Conservation (phyloP, 2,113 vertebrate genomes). For the Gobiocypris rarus region DNA sequence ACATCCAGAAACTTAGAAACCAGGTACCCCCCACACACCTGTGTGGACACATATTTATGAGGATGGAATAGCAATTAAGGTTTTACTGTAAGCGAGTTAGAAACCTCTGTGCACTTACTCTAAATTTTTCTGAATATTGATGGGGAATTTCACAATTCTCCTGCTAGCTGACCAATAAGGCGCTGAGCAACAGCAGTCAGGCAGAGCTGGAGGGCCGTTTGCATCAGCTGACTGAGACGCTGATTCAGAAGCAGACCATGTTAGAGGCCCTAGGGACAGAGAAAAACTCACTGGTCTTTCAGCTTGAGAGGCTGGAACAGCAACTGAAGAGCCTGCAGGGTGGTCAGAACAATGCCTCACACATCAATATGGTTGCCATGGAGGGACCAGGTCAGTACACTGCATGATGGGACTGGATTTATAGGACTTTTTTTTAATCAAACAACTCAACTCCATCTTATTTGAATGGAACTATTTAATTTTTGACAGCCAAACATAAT, state of each 20-base stretch:
- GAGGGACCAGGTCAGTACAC: conserved; percentile 77
- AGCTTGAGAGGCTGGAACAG: conserved; percentile 91
- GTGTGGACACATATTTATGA: neutral
- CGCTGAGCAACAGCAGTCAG: conserved; percentile 90
- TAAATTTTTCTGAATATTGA: neutral
- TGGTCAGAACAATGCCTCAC: conserved; percentile 72
- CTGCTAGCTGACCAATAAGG: conserved; percentile 91
- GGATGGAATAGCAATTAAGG: neutral
- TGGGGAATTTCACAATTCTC: neutral
- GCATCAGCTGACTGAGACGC: conserved; percentile 94
- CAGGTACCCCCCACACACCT: conserved; percentile 75
- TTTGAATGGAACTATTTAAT: neutral
- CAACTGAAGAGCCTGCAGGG: conserved; percentile 86
- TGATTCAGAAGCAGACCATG: conserved; percentile 99
- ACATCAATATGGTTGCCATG: conserved; percentile 87
- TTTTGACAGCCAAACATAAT: no score
- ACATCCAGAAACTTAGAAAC: conserved; percentile 98
- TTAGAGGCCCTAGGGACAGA: conserved; percentile 95
- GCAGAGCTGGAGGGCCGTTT: conserved; percentile 91
- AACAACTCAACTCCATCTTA: neutral
- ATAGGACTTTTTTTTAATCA: neutral
- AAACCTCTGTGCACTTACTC: neutral
- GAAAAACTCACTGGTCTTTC: conserved; percentile 92
- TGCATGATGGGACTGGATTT: neutral
- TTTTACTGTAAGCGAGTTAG: neutral